Evolutionary conservation across 2,113 vertebrate species (phyloP).

Genomic region (Chunga burmeisteri): DNA sequence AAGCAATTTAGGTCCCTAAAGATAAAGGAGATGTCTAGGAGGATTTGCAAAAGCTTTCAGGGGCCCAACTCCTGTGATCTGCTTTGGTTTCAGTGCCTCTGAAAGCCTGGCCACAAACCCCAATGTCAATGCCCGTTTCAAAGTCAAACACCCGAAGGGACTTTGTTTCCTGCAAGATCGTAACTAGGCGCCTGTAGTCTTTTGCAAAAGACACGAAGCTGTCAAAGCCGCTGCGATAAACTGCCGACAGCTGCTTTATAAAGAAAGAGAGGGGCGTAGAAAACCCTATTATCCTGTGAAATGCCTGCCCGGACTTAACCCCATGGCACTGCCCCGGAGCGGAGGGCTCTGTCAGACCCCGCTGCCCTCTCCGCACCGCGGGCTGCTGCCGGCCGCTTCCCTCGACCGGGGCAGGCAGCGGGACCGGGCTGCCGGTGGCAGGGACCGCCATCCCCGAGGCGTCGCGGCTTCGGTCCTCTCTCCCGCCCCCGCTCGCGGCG

Average conservation of each 20-base stretch:
- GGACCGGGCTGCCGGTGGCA: neutral
- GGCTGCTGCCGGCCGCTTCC: neutral
- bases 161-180: neutral
- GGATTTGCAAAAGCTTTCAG: neutral
- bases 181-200: neutral
- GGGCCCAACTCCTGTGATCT: neutral
- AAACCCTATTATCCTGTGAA: accelerated
- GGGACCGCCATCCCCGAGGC: neutral
- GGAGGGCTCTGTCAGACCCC: neutral
- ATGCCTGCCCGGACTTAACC: accelerated
- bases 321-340: accelerated
- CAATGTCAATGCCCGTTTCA: neutral
- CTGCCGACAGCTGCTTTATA: neutral
- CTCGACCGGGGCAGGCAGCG: neutral
- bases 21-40: neutral
- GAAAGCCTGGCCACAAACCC: neutral
- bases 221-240: neutral
- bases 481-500: too few relatives aligned
- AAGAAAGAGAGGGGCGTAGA: too few relatives aligned
- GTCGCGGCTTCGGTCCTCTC: accelerated
- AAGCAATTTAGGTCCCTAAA: neutral
- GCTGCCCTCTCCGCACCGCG: neutral
- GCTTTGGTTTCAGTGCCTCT: neutral
- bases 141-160: neutral
- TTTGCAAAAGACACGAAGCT: neutral